Conservation (phyloP, 2,888 invertebrate species). For the Lysandra coridon region DNA sequence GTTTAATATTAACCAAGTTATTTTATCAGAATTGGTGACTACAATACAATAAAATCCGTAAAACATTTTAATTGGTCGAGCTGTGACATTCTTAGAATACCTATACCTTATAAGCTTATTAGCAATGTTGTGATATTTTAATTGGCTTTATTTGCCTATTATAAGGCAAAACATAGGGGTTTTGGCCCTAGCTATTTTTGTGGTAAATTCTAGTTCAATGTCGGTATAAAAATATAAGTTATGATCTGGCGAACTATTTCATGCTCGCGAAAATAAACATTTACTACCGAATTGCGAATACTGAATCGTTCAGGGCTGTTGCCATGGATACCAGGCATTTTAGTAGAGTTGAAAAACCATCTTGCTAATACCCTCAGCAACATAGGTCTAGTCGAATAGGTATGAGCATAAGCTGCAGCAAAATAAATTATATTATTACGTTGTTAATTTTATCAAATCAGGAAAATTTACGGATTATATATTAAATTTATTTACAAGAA, state of each 20-base stretch:
- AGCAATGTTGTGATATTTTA: not conserved
- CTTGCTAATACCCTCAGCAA: no score
- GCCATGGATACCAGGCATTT: not conserved
- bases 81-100: not conserved
- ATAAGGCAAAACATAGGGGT: no score
- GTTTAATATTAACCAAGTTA: not conserved
- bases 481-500: no score
- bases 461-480: no score
- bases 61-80: not conserved
- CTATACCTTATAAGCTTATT: not conserved
- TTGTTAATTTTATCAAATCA: no score
- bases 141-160: not conserved
- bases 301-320: not conserved
- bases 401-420: no score
- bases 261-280: constrained; percentile 3
- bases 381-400: no score
- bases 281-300: not conserved
- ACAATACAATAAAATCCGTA: not conserved
- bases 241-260: not conserved
- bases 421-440: no score
- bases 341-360: not conserved
- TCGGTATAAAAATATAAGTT: constrained; percentile 13
- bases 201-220: not conserved
- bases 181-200: not conserved
- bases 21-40: not conserved